Evolutionary conservation across 2,113 vertebrate species (phyloP), one percentile per base, ranked within the genome.

Genomic region (Chamaea fasciata): DNA sequence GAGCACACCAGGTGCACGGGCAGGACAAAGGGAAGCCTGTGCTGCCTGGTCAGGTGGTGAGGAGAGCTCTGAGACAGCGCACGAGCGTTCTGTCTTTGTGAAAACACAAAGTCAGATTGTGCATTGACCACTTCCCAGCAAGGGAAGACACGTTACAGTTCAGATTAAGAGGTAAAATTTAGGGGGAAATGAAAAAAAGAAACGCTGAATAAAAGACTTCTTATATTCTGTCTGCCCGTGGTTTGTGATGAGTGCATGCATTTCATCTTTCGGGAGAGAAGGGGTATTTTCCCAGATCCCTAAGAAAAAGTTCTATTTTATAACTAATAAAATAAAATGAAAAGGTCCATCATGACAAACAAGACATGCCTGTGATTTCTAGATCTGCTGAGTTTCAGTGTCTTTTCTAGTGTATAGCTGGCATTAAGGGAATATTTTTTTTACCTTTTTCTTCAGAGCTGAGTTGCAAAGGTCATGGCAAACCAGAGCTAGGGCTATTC

Each of bases 361-460:
- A 73, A 90, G 82, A 33, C 71, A n/a, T 67, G 57, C 13, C 21
- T 80, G 67, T 64, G 80, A 95, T 96, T 94, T 83, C 31, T 56
- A 77, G 41, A 88, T 68, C 90, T 95, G 82, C 75, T 81, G 87
- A 92, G 71, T 80, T 74, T 50, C 56, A 50, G 47, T 50, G 46
- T 63, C 80, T 78, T 92, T 95, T 81, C 60, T 74, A 31, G 42
- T 33, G 17, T 33, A 9, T 3, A 59, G n/a, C 17, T 94, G 52
- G 82, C 70, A 93, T 83, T 86, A 47, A 52, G 92, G 92, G 90
- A 93, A 81, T 95, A n/a, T 83, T 68, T 89, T 95, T 95, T 94
- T 95, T 85, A 88, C 41, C 82, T 53, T 95, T 91, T 86, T 74
- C 47, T 83, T 94, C 88, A 46, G 85, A 93, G n/a, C n/a, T 83